Conservation (phyloP, 2,797 vertebrate genomes). For the Toxotes lorentzi region DNA sequence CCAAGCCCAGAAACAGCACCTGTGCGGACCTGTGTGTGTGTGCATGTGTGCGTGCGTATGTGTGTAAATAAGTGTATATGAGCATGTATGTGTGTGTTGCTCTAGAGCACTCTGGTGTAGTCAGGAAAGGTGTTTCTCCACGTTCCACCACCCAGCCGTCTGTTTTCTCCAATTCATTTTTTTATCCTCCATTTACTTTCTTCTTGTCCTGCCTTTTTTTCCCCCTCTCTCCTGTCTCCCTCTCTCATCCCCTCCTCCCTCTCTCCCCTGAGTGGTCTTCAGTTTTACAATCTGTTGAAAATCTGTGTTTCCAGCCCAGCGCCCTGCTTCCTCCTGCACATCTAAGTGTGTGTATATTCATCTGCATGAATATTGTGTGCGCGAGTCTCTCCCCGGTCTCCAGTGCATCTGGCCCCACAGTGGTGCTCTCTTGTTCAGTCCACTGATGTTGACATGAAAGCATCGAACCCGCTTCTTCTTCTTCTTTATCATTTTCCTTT, state of each 20-base stretch:
- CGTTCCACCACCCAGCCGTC: conserved; percentile 52
- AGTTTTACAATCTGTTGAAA: conserved; percentile 70
- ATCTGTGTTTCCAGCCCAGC: conserved; percentile 63
- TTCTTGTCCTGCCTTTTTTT: neutral
- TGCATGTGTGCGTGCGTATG: conserved; percentile 25
- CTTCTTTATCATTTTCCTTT: conserved; percentile 4
- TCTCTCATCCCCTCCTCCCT: neutral
- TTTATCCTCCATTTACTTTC: conserved; percentile 33
- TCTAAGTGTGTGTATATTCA: conserved; percentile 37
- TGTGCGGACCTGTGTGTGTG: conserved; percentile 38
- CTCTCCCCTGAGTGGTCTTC: conserved; percentile 41
- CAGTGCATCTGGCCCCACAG: conserved; percentile 25
- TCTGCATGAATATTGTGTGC: conserved; percentile 15
- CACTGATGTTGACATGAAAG: conserved; percentile 64
- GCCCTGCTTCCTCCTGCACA: conserved; percentile 44
- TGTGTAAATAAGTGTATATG: conserved; percentile 11
- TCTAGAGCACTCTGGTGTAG: conserved; percentile 29
- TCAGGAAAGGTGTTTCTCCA: conserved; percentile 53
- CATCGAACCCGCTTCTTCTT: conserved; percentile 3
- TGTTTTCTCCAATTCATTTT: conserved; percentile 53
- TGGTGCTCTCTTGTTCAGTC: conserved; percentile 31
- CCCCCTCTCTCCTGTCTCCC: neutral
- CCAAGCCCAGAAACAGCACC: conserved; percentile 57
- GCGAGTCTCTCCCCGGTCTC: conserved; percentile 27
- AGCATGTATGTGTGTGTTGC: conserved; percentile 25